These are phyloP conservation scores for Trematomus bernacchii DNA, from an alignment of 2,797 vertebrate genomes.

Conservation along the genomic window DNA sequence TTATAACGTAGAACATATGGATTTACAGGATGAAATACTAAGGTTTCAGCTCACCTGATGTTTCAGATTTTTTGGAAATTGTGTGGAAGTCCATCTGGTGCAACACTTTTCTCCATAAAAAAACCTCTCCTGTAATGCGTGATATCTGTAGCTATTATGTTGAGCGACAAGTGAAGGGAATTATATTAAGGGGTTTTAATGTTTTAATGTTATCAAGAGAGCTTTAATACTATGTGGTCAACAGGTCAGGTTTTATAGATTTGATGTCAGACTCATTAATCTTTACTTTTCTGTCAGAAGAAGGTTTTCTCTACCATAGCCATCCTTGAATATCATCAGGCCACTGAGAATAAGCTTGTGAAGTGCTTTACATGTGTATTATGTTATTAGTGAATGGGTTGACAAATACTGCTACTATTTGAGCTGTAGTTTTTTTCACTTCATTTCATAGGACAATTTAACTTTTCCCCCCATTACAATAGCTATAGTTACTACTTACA, in stretches of 20 bases:
- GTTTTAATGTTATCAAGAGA: not conserved
- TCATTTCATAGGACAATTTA: too few relatives aligned
- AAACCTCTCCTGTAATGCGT: conserved; percentile 16
- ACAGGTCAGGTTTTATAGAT: too few relatives aligned
- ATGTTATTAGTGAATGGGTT: not conserved
- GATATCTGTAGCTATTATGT: not conserved
- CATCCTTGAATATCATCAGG: not conserved
- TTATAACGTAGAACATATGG: conserved; percentile 14
- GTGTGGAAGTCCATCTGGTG: conserved; percentile 37
- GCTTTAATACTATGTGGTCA: too few relatives aligned
- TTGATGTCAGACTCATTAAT: too few relatives aligned
- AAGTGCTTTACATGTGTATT: not conserved
- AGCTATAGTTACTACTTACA: too few relatives aligned
- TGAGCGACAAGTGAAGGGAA: not conserved
- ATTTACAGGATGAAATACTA: not conserved
- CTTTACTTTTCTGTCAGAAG: not conserved
- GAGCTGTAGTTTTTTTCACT: not conserved
- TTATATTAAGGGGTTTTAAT: not conserved
- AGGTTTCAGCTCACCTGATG: not conserved
- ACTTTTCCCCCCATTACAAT: too few relatives aligned
- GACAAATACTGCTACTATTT: not conserved
- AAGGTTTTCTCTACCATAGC: not conserved
- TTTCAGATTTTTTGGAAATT: not conserved
- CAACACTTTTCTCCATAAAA: conserved; percentile 8
- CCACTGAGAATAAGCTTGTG: not conserved